Conservation (phyloP, 2,888 invertebrate species). For the Caenorhabditis sp. region DNA sequence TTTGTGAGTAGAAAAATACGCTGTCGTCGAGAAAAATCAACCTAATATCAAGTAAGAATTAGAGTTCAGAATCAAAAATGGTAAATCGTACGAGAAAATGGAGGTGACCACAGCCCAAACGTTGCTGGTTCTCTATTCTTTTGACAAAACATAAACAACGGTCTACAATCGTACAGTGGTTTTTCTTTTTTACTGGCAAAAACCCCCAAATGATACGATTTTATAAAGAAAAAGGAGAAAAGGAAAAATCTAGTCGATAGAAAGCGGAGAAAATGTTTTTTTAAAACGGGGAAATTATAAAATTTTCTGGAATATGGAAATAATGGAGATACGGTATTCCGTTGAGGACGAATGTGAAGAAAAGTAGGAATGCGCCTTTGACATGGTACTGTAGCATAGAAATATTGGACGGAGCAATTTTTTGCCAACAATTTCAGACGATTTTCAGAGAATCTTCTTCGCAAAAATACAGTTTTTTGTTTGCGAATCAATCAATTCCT, state of each 20-base stretch:
- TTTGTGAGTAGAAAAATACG: not conserved
- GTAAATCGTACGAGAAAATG: conserved; percentile 2
- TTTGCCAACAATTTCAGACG: not conserved
- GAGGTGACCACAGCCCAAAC: conserved; percentile 10
- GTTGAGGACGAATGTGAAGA: not conserved
- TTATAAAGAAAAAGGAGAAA: conserved; percentile 18
- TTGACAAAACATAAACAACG: conserved; percentile 34
- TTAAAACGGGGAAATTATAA: no score
- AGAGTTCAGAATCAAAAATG: not conserved
- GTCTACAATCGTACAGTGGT: conserved; percentile 46
- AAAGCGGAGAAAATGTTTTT: conserved; percentile 1
- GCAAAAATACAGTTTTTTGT: not conserved
- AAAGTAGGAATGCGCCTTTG: conserved; percentile 23
- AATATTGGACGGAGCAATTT: not conserved
- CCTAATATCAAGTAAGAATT: not conserved
- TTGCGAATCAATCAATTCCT: not conserved
- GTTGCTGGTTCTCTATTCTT: conserved; percentile 26
- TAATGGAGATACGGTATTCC: not conserved
- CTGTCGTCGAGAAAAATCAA: no score
- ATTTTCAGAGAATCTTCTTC: not conserved
- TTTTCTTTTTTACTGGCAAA: conserved; percentile 21
- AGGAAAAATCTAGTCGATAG: not conserved
- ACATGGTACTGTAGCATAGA: not conserved
- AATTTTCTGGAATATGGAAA: no score
- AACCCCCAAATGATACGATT: conserved; percentile 44